Evolutionary conservation across 2,797 vertebrate genomes (phyloP).

Genomic region (Ptychadena robeensis): DNA sequence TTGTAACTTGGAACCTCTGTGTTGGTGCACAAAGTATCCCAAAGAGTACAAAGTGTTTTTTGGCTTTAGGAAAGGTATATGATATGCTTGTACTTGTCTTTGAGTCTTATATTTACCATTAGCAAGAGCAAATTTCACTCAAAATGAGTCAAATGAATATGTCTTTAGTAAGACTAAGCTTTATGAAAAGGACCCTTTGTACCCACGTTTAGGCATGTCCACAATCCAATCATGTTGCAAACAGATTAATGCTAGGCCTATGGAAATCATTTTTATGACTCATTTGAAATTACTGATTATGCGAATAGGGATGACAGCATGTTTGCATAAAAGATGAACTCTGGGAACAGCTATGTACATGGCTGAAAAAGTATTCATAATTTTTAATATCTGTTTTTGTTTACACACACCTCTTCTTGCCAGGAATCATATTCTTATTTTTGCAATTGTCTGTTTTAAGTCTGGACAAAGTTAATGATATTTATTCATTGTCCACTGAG

Average conservation of each 20-base stretch:
- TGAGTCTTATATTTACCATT: conserved; percentile 29
- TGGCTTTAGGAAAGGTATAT: not conserved
- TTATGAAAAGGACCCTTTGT: conserved; percentile 16
- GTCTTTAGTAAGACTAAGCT: conserved; percentile 9
- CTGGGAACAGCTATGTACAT: not conserved
- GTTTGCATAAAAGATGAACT: too few species aligned
- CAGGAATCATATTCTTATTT: too few species aligned
- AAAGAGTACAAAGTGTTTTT: conserved; percentile 14
- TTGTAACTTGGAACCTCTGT: not conserved
- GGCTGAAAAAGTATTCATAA: too few species aligned
- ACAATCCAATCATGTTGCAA: conserved; percentile 6
- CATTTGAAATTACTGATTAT: not conserved
- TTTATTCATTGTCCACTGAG: too few species aligned
- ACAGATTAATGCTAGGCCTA: not conserved
- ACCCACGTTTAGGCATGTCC: not conserved
- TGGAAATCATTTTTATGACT: not conserved
- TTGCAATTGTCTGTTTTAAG: too few species aligned
- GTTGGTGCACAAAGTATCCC: conserved; percentile 9
- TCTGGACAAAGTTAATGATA: too few species aligned
- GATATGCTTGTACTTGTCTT: conserved; percentile 14
- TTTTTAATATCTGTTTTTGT: too few species aligned
- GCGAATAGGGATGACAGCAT: not conserved
- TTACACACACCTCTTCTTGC: too few species aligned
- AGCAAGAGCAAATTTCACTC: conserved; percentile 23
- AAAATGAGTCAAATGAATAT: conserved; percentile 18